A percentile compares a stretch with the other conserved stretches of the same genome.
Conservation (phyloP, 2,113 vertebrate genomes). For the Eonycteris spelaea region DNA sequence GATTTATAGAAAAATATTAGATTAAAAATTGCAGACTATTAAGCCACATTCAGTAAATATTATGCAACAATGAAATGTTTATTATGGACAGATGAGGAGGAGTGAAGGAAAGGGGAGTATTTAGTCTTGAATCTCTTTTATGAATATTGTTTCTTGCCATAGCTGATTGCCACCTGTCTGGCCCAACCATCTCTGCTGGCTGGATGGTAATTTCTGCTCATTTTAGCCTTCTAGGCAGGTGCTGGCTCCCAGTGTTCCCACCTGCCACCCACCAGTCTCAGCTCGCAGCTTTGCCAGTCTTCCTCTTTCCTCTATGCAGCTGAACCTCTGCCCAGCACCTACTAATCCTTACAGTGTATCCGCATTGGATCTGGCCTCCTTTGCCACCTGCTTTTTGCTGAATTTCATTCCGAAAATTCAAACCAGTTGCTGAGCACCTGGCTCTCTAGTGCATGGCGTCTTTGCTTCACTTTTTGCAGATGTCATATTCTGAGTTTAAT, state of each 20-base stretch:
- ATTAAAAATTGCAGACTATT: not conserved
- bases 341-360: not conserved
- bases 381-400: not conserved
- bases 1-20: not conserved
- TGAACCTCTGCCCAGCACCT: not conserved
- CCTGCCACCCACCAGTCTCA: not conserved
- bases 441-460: not conserved
- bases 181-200: not conserved
- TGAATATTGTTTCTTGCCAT: not conserved
- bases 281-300: not conserved
- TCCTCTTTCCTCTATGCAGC: not conserved
- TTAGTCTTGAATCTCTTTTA: not conserved
- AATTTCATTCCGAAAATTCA: slow-evolving; percentile 5
- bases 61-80: not conserved
- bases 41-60: not conserved
- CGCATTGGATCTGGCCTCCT: not conserved
- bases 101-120: not conserved
- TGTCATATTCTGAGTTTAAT: not conserved
- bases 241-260: accelerated
- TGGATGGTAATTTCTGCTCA: not conserved
- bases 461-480: not conserved
- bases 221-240: not conserved
- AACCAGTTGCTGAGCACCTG: not conserved
- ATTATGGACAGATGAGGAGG: not conserved
- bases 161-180: not conserved